phyloP scores from a whole-genome alignment of 2,113 vertebrate genomes.

The Canis aureus region DNA sequence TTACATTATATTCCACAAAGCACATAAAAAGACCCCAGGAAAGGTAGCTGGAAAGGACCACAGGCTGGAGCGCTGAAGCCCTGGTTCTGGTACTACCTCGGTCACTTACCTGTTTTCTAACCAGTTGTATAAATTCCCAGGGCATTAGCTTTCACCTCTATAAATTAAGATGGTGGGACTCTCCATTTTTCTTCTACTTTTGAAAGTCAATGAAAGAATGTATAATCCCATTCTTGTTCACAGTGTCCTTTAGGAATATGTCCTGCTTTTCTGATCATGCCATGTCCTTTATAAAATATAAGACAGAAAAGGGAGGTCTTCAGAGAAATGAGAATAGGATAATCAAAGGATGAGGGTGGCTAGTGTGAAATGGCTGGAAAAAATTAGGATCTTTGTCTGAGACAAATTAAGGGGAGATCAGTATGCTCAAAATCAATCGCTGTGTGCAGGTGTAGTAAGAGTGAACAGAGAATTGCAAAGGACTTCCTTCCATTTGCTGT shows the following conservation, averaged over 20 bases:
- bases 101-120: not conserved
- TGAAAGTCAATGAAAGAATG: not conserved
- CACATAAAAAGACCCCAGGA: not conserved
- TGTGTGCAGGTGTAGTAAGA: not conserved
- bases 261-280: not conserved
- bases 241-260: not conserved
- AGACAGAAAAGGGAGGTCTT: not conserved
- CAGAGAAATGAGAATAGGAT: not conserved
- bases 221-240: not conserved
- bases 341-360: not conserved
- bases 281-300: slow-evolving; percentile 21
- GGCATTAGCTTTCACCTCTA: not conserved
- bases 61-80: not conserved
- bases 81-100: not conserved
- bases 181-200: not conserved
- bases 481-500: not conserved
- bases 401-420: not conserved
- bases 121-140: not conserved
- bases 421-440: not conserved
- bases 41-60: not conserved
- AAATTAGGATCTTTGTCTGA: not conserved
- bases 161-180: not conserved
- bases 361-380: not conserved
- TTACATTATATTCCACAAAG: not conserved
- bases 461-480: not conserved